Base-by-base conservation (phyloP, 2,888 invertebrate genomes). In the Ditula angustiorana region DNA sequence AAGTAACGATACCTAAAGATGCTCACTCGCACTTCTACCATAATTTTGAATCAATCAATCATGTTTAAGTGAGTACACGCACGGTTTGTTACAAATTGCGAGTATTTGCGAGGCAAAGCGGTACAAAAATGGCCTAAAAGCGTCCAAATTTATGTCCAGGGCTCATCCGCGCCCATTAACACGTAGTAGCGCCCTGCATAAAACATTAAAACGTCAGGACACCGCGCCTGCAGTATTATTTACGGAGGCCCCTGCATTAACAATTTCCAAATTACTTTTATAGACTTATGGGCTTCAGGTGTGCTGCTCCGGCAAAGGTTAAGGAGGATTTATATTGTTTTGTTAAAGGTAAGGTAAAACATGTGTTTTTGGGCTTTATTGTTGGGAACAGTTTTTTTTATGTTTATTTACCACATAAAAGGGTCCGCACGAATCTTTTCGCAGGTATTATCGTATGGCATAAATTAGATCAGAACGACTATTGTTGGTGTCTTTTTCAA, bases 151-250 rank as follows among this genome's bases (percentile, higher is more conserved):
- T 88, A 89, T 86, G 86, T 81, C 77, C 73, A 76, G 79, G 81
- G 81, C 85, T 85, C 87, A 87, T 86, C 86, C 81, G 74, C 74
- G 70, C 67, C 88, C 88, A 90, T 91, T 90, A 90, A 85, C 89
- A 89, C 87, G 85, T 86, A 86, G 82, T 85, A 85, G 78, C 80
- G 81, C 78, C 84, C 83, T 88, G 86, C 86, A 89, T 88, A 87
- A 90, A 86, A 87, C 87, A 91, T 90, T 89, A 89, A 90, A 89
- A 84, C 79, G 83, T 86, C 84, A 79, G 75, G 81, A 80, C 78
- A 76, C 77, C 67, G 70, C 79, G 82, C 80, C 76, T 86, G 87
- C 85, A 86, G 71, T 83, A 80, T 86, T 87, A 88, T 88, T 88
- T 88, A 90, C 82, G 81, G 74, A 71, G 66, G 72, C 71, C 60